Conservation (phyloP, 1,140 invertebrate species). For the Kradibia gibbosae region DNA sequence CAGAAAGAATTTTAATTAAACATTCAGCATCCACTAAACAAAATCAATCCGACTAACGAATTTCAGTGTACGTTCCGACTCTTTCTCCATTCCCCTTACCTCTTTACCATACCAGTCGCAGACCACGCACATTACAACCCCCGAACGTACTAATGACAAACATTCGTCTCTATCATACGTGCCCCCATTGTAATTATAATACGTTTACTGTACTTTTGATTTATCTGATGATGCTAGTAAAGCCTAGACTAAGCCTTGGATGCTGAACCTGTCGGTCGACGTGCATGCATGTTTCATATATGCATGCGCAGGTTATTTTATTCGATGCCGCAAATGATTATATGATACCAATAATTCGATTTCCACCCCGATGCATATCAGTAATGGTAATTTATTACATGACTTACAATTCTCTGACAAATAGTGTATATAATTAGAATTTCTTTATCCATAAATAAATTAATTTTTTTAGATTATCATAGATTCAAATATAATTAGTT, state of each 20-base stretch:
- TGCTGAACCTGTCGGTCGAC: conserved; percentile 21
- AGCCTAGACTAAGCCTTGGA: background rate
- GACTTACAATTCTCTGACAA: no score
- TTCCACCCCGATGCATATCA: no score
- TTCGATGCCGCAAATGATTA: background rate
- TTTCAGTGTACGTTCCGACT: conserved; percentile 13
- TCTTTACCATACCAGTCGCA: background rate
- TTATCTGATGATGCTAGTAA: conserved; percentile 62
- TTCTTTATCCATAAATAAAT: no score
- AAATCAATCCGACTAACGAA: conserved; percentile 45
- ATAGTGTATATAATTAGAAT: no score
- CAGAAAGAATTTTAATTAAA: conserved; percentile 43
- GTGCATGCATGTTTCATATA: conserved; percentile 6
- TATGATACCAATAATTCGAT: background rate
- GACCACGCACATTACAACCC: conserved; percentile 10
- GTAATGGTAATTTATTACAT: no score
- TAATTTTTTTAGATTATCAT: no score
- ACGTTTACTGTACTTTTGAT: conserved; percentile 62
- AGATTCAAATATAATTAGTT: no score
- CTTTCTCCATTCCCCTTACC: background rate
- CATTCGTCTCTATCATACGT: conserved; percentile 58
- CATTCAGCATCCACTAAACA: conserved; percentile 8
- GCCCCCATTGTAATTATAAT: conserved; percentile 66
- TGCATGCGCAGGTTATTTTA: background rate
- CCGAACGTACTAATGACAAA: conserved; percentile 4